Base-by-base conservation (phyloP, 2,888 invertebrate species). In the Microplitis deprimator region DNA sequence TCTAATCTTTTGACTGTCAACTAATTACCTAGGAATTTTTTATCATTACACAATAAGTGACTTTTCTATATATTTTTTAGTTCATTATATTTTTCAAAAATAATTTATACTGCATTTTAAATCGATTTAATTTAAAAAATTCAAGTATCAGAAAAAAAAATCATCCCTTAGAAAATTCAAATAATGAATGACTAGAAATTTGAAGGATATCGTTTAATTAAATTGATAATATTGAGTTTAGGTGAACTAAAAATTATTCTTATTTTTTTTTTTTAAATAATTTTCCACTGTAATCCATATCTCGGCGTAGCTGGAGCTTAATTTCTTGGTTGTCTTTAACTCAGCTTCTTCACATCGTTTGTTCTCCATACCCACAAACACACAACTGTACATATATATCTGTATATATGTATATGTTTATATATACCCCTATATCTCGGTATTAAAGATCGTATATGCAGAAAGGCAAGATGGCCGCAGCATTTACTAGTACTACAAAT, bases 401-500 rank as follows among this genome's bases (percentile, higher is more conserved):
- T 76, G 16, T 50, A 62, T 62, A 13, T 61, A n/a, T 67, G 61
- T 29, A 4, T n/a, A 59, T 59, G 39, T 75, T 70, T 29, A 10
- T 71, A 59, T 59, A 70, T 74, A 62, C 64, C 71, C 64, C 29
- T 60, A 62, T 72, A 61, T 40, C 50, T 13, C 50, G 50, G 50
- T 50, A 50, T 50, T 50, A 69, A 68, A 59, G 67, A 73, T 75
- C 50, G 72, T 73, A 73, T 69, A 70, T 50, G 71, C 62, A 50
- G 20, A 62, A 59, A 68, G 59, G 61, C 41, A 77, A 79, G 76
- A 80, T 79, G 79, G 77, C 76, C 62, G 75, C 73, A 80, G 79
- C 50, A 7, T 13, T 65, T 64, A 70, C 62, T 73, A 79, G 83
- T 83, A 82, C 84, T 82, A 85, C 84, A 87, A 88, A 87, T 88